Percentiles rank a stretch among this genome's conserved stretches.
Conservation (phyloP, 2,113 vertebrate genomes). For the Cromileptes altivelis region DNA sequence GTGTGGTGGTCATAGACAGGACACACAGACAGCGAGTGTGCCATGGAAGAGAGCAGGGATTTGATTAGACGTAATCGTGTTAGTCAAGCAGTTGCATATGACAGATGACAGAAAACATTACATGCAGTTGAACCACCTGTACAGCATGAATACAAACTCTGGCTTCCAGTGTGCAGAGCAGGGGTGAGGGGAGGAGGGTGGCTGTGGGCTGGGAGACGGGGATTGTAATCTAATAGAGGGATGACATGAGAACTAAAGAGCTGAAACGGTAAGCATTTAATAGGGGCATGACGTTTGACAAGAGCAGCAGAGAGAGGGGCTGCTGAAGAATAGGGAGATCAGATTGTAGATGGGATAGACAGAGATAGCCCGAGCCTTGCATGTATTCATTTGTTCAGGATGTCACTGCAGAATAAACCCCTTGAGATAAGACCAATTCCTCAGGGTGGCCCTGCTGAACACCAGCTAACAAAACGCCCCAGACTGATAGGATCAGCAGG, state of each 20-base stretch:
- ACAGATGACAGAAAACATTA: slow-evolving; percentile 82
- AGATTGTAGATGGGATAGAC: slow-evolving; percentile 54
- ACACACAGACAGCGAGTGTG: background rate
- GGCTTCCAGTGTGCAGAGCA: slow-evolving; percentile 49
- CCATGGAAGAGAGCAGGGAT: slow-evolving; percentile 61
- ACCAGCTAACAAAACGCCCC: slow-evolving; percentile 38
- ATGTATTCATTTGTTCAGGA: slow-evolving; percentile 69
- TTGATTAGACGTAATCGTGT: slow-evolving; percentile 78
- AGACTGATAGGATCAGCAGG: slow-evolving; percentile 57
- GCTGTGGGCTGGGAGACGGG: slow-evolving; percentile 17
- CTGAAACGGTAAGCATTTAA: slow-evolving; percentile 81
- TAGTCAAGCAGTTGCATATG: slow-evolving; percentile 74
- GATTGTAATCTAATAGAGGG: slow-evolving; percentile 83
- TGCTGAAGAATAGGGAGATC: slow-evolving; percentile 64
- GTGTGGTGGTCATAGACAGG: slow-evolving; percentile 11
- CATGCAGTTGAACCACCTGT: slow-evolving; percentile 81
- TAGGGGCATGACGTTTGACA: slow-evolving; percentile 74
- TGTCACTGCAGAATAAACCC: slow-evolving; percentile 53
- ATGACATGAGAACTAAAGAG: slow-evolving; percentile 85
- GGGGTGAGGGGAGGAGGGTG: background rate
- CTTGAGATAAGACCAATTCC: slow-evolving; percentile 59
- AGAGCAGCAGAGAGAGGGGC: slow-evolving; percentile 47
- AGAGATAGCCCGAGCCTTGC: slow-evolving; percentile 27
- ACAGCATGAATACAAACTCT: slow-evolving; percentile 77
- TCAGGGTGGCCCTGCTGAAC: slow-evolving; percentile 37